Conservation (phyloP, 1,140 invertebrate species). For the Coenobita brevimanus region DNA sequence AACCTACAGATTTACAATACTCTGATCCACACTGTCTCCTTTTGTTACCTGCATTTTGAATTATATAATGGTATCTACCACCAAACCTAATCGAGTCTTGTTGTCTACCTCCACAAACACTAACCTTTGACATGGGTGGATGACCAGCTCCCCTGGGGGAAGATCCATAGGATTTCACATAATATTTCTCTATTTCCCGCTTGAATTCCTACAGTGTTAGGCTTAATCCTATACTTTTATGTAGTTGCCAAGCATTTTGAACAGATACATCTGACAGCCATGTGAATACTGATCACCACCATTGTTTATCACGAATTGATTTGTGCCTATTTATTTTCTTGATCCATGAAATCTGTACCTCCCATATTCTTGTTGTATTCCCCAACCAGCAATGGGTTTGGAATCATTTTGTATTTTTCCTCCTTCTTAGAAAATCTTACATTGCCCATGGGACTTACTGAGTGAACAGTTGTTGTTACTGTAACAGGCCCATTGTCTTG, state of each 20-base stretch:
- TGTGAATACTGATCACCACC: no score
- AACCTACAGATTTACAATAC: neutral
- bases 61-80: no score
- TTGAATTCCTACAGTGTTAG: no score
- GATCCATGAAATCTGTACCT: no score
- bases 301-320: neutral
- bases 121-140: conserved; percentile 1
- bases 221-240: neutral
- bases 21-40: neutral
- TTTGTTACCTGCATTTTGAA: neutral
- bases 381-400: no score
- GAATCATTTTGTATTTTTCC: neutral
- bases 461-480: neutral
- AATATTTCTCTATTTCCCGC: neutral
- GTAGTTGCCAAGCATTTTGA: neutral
- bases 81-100: no score
- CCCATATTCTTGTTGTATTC: no score
- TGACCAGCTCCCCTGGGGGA: no score
- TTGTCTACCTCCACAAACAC: neutral
- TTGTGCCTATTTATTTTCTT: no score
- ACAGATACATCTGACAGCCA: no score
- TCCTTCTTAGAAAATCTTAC: no score
- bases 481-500: no score
- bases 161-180: neutral
- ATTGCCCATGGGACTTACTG: neutral